phyloP scores from a whole-genome alignment of 2,797 vertebrate genomes.

The Alectoris magna region DNA sequence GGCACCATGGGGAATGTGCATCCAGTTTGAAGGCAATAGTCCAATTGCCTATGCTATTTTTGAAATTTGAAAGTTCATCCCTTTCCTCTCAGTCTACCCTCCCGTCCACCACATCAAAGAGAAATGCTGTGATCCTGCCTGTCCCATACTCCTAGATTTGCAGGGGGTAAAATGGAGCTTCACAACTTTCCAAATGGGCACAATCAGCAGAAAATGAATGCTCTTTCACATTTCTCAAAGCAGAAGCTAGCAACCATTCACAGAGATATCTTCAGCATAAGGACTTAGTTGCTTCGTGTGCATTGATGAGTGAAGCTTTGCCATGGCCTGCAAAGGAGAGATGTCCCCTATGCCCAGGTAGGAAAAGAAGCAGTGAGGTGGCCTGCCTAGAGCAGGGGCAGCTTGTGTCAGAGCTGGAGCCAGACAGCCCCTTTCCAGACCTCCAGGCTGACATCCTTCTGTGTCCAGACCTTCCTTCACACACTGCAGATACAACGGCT shows the following conservation, averaged over 20 bases:
- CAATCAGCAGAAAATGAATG: background rate
- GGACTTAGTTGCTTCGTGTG: background rate
- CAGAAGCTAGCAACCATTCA: accelerated
- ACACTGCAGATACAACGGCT: background rate
- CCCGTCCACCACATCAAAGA: background rate
- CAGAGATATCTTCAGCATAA: background rate
- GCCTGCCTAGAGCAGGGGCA: background rate
- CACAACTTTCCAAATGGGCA: background rate
- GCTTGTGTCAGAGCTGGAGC: background rate
- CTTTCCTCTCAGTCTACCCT: background rate
- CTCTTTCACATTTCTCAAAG: background rate
- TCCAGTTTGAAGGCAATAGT: background rate
- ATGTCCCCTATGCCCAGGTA: background rate
- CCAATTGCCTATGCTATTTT: background rate
- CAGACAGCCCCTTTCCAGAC: background rate
- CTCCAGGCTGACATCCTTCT: background rate
- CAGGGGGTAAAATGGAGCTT: background rate
- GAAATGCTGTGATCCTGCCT: background rate
- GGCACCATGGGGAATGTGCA: background rate
- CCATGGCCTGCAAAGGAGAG: background rate
- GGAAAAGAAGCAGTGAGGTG: background rate
- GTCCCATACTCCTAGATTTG: background rate
- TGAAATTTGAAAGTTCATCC: background rate
- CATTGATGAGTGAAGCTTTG: background rate
- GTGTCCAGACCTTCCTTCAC: background rate